Evolutionary conservation across 1,140 invertebrate species (phyloP).

Genomic region (Papilio xuthus): DNA sequence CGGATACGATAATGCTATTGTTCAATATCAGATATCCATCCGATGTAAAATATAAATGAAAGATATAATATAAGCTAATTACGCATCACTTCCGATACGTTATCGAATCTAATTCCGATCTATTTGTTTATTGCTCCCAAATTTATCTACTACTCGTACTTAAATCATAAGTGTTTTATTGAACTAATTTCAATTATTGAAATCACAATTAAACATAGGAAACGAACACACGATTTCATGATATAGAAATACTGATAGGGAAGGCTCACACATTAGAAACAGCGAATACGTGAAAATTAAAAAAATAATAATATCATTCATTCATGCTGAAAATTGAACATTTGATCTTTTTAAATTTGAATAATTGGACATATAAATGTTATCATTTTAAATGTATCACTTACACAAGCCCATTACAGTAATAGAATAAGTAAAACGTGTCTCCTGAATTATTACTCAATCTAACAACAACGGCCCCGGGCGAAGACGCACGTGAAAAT

Average conservation of each 20-base stretch:
- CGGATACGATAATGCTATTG: constrained; percentile 1
- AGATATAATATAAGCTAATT: not conserved
- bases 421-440: constrained; percentile 63
- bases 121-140: not conserved
- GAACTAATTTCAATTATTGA: too few relatives aligned
- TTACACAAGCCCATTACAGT: not conserved
- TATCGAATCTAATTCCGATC: not conserved
- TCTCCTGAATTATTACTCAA: constrained; percentile 72
- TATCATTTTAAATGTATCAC: constrained; percentile 1
- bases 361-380: not conserved
- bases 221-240: too few relatives aligned
- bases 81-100: not conserved
- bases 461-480: constrained; percentile 66
- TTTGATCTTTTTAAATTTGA: too few relatives aligned
- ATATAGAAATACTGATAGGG: too few relatives aligned
- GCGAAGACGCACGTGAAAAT: constrained; percentile 76
- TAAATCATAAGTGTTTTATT: too few relatives aligned
- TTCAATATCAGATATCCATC: not conserved
- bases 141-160: too few relatives aligned
- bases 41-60: constrained; percentile 23
- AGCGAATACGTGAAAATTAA: too few relatives aligned
- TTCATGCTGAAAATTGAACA: too few relatives aligned
- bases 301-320: too few relatives aligned
- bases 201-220: too few relatives aligned
- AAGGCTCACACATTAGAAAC: too few relatives aligned